Base-by-base conservation (phyloP, 1,140 invertebrate genomes). In the Helicoverpa armigera region DNA sequence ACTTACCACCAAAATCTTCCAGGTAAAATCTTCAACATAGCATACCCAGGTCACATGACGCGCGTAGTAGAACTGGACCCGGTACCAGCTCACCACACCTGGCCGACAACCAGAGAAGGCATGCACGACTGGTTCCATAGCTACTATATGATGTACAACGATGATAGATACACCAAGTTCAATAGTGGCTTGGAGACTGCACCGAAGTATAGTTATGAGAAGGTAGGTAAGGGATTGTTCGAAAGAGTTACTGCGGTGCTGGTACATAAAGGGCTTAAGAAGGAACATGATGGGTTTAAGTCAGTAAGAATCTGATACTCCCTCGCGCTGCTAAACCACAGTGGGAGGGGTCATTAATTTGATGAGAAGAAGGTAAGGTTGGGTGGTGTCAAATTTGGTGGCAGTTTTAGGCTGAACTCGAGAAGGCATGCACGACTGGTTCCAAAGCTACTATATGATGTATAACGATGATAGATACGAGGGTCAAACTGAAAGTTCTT, bases 1-100 rank as follows among this genome's bases (percentile, higher is more conserved):
- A n/a, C n/a, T n/a, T n/a, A n/a, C n/a, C n/a, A n/a, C n/a, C n/a
- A n/a, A n/a, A n/a, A n/a, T n/a, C n/a, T n/a, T n/a, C n/a, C n/a
- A 93, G 90, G 90, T 14, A 91, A 90, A 80, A 80, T 83, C 18
- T 92, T 86, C 81, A 86, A 89, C 78, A 79, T 91, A 16, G 87
- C 86, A 0, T 90, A 91, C 65, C 92, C 92, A 0, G 89, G 86
- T 0, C 76, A 81, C 9, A 82, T 92, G 1, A 86, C 81, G 0
- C 84, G 88, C 0, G 72, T 86, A 11, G 89, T 93, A 1, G 87
- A 91, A 9, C 16, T 93, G 1, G 92, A 93, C 48, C 91, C 92
- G 0, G 60, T 90, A 13, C 90, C 90, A 0, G 85, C 87, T 0
- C 88, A 90, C 51, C 80, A 85, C 12, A 84, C 84, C 0, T 82